A percentile compares a stretch with the other conserved stretches of the same genome.
phyloP scores from a whole-genome alignment of 2,113 vertebrate genomes.

The Sebastes fasciatus region DNA sequence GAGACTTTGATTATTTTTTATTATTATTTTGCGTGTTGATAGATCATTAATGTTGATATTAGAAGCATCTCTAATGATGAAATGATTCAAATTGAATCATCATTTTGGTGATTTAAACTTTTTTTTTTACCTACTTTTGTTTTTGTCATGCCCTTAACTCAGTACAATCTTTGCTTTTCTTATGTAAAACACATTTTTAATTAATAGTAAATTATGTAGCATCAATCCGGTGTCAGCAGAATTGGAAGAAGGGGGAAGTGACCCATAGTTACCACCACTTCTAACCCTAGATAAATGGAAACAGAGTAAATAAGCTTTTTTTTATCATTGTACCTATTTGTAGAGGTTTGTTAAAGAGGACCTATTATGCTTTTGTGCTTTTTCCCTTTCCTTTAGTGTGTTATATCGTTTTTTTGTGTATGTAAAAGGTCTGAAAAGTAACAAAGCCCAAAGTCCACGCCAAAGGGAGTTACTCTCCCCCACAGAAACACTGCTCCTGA shows the following conservation, averaged over 20 bases:
- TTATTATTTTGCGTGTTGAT: background rate
- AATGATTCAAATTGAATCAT: background rate
- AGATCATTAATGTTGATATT: background rate
- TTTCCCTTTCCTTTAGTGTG: too few species aligned
- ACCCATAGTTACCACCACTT: too few species aligned
- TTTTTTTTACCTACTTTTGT: background rate
- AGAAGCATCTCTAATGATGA: background rate
- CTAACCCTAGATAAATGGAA: background rate
- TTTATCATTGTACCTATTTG: background rate
- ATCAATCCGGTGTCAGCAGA: background rate
- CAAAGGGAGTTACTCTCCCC: too few species aligned
- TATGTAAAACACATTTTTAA: background rate
- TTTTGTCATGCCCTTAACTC: background rate
- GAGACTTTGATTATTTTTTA: background rate
- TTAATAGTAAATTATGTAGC: background rate
- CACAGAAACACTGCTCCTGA: too few species aligned
- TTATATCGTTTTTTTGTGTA: too few species aligned
- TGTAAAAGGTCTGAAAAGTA: too few species aligned
- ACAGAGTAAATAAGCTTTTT: background rate
- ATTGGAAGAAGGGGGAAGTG: too few species aligned
- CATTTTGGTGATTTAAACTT: background rate
- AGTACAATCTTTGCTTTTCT: background rate
- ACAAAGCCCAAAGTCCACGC: too few species aligned
- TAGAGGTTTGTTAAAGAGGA: background rate
- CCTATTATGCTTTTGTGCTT: too few species aligned